Percentiles rank a stretch among this genome's conserved stretches.
Conservation (phyloP, 2,113 vertebrate species). For the Gulo gulo region DNA sequence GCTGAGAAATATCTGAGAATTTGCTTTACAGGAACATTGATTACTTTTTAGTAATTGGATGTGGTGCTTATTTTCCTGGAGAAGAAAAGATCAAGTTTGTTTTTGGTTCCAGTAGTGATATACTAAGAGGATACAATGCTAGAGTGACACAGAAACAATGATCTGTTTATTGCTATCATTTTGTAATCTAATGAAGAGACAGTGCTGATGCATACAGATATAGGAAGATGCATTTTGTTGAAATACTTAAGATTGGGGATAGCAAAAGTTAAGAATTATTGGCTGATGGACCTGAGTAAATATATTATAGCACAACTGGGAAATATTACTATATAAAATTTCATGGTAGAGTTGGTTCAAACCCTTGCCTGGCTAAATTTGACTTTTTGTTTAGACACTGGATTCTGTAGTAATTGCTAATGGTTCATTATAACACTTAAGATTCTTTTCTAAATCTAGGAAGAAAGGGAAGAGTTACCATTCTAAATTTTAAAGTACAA, state of each 20-base stretch:
- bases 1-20: neutral
- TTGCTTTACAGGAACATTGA: neutral
- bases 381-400: neutral
- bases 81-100: neutral
- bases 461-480: neutral
- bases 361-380: neutral
- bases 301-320: neutral
- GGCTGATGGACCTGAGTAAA: neutral
- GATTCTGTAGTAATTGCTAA: neutral
- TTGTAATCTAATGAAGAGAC: neutral
- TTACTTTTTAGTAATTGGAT: conserved; percentile 20
- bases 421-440: neutral
- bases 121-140: neutral
- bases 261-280: neutral
- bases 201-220: neutral
- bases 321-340: neutral
- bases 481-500: neutral
- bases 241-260: neutral
- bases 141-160: neutral
- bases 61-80: neutral
- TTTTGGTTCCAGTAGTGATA: neutral
- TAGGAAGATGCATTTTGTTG: neutral
- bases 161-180: neutral
- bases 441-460: neutral
- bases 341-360: neutral